Base-by-base conservation (phyloP, 2,797 vertebrate genomes). In the Spinus olivaceus region DNA sequence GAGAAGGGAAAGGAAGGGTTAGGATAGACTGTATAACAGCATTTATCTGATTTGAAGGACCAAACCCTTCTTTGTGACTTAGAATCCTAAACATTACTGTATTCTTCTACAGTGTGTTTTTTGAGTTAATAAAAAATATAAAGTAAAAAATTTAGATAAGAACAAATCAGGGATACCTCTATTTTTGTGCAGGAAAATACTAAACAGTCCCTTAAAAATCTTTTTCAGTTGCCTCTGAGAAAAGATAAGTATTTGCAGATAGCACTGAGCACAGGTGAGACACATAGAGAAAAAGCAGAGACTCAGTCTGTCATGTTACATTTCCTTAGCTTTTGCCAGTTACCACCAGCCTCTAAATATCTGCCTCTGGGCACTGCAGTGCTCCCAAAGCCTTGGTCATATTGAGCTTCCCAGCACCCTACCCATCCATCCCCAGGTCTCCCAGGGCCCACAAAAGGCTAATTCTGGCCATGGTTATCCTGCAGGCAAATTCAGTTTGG, bases 261-360 rank as follows among this genome's bases (percentile, higher is more conserved):
- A 72, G 13, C 12, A 30, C 27, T 35, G 49, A 86, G 49, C 6
- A 84, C 10, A 47, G 33, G 12, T 47, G 32, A 61, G 23, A 80
- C 8, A 51, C 6, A 33, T 0, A 59, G 22, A 54, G 18, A 19
- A 32, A 22, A 22, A 32, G 3, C 0, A 50, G 27, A 46, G 35
- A 6, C 27, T 59, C 32, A 42, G 14, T 14, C 24, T 27, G 12
- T 47, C n/a, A 39, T 42, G 41, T 74, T 42, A 4, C 19, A 39
- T n/a, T 53, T 57, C 27, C 35, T 66, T 66, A n/a, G 16, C 10
- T 74, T 86, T 71, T 67, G 14, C 23, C 16, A 27, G 11, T 53
- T 71, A 78, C 30, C 30, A 50, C 33, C 21, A 72, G 15, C 28
- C 28, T 66, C 49, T 78, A 54, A 59, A 51, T 28, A 8, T 25